Base-by-base conservation (phyloP, 2,797 vertebrate genomes). In the Spea hammondii region DNA sequence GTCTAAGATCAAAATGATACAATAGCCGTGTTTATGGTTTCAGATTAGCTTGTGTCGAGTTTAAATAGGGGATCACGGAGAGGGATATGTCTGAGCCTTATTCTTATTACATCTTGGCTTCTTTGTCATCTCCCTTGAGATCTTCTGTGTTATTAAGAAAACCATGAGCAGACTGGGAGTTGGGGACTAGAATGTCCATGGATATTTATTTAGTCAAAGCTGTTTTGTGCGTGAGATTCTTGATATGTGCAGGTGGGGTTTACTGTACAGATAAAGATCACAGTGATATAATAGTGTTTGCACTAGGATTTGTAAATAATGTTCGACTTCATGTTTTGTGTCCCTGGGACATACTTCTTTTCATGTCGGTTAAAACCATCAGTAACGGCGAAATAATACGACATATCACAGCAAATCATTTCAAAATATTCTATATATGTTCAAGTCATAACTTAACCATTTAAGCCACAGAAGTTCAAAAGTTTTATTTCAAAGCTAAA, bases 1-100 rank as follows among this genome's bases (percentile, higher is more conserved):
- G 80, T 82, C 75, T 82, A 77, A 81, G 75, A 82, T 74, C 75
- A 65, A 70, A 65, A 77, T 65, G 70, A 64, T 69, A 74, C 70
- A 77, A 57, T 74, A 65, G 75, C n/a, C 5, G 11, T 17, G 48
- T 66, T 65, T 78, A 64, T 65, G 69, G 76, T 82, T 65, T 82
- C 65, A 74, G 10, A 11, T 44, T 68, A 64, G 32, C 57, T 64
- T 74, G 12, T 65, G 47, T 66, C 50, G 13, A 13, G 14, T 10
- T 55, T 75, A 78, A 72, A 73, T 51, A 79, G 72, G 44, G 75
- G 57, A 74, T 77, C 59, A 69, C 46, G 65, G 57, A 70, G 10
- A 60, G 32, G 32, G 59, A 13, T 10, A 74, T 69, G 49, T 67
- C 5, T 67, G 17, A 4, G 67, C 4, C 9, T 32, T n/a, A 64